A percentile compares a stretch with the other conserved stretches of the same genome.
These are phyloP conservation scores for Hylomyscus alleni DNA, from an alignment of 2,797 vertebrate genomes.

Conservation along the genomic window DNA sequence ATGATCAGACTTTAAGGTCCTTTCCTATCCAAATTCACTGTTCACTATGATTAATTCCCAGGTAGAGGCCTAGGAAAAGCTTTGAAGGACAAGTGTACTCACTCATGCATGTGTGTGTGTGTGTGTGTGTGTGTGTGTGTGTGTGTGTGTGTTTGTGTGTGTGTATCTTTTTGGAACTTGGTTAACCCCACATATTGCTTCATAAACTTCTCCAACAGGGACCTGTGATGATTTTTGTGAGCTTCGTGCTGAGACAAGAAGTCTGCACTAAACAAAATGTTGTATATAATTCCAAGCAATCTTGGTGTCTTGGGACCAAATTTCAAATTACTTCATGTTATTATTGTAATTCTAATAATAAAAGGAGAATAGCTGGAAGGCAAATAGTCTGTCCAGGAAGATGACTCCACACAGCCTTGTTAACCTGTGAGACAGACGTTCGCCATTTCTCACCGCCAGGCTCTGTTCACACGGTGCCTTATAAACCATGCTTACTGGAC, in stretches of 20 bases:
- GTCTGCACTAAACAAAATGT: neutral
- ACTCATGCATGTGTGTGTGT: neutral
- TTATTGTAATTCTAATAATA: slow-evolving; percentile 19
- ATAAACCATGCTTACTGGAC: slow-evolving; percentile 70
- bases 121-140: neutral
- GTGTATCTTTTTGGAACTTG: neutral
- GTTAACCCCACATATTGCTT: neutral
- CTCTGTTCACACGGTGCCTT: slow-evolving; percentile 59
- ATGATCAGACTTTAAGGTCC: neutral
- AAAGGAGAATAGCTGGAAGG: slow-evolving; percentile 73
- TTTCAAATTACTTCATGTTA: slow-evolving; percentile 35
- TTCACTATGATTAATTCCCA: neutral
- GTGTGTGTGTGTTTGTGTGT: neutral
- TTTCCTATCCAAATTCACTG: neutral
- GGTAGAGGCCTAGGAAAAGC: neutral
- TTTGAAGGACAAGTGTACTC: neutral
- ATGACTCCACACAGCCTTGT: slow-evolving; percentile 38
- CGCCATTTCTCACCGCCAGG: slow-evolving; percentile 59
- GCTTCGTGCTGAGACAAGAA: neutral
- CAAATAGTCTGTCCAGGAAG: neutral
- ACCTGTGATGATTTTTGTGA: neutral
- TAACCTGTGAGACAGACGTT: slow-evolving; percentile 51
- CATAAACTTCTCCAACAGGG: neutral
- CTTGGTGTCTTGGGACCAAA: neutral
- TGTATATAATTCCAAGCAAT: neutral